A percentile compares a stretch with the other conserved stretches of the same genome.
Conservation (phyloP, 2,113 vertebrate species). For the Gallinago media region DNA sequence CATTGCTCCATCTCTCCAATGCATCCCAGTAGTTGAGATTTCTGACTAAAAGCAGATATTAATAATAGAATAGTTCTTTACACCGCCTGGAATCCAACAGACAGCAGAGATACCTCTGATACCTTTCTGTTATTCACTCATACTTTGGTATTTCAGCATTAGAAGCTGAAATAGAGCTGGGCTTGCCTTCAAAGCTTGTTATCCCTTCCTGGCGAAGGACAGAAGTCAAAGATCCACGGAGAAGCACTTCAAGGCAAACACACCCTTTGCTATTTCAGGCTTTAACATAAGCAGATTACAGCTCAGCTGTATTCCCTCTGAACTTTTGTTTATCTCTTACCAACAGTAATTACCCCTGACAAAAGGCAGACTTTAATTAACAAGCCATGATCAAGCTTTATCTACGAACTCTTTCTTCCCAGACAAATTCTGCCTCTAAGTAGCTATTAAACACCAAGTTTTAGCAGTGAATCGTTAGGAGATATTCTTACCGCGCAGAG, state of each 20-base stretch:
- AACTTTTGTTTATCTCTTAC: slow-evolving; percentile 30
- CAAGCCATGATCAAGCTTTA: neutral
- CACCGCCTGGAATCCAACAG: neutral
- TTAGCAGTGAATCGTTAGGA: neutral
- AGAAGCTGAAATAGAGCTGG: no score
- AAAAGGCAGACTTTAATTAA: slow-evolving; percentile 54
- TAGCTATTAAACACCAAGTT: neutral
- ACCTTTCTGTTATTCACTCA: neutral
- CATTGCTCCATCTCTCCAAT: rapidly evolving
- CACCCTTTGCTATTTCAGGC: slow-evolving; percentile 7
- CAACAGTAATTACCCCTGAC: slow-evolving; percentile 42
- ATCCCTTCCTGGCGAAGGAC: neutral
- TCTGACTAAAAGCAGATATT: neutral
- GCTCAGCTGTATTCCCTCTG: slow-evolving; percentile 12
- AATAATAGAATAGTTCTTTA: neutral
- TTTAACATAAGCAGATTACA: slow-evolving; percentile 20
- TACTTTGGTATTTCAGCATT: neutral
- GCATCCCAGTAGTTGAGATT: neutral
- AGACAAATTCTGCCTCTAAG: neutral
- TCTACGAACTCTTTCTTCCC: neutral
- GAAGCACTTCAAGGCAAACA: slow-evolving; percentile 9
- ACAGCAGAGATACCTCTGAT: neutral
- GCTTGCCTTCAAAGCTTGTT: neutral
- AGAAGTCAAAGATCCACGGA: neutral
- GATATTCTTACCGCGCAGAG: neutral